phyloP scores from a whole-genome alignment of 2,888 invertebrate species.

The Hofmannophila pseudospretella region DNA sequence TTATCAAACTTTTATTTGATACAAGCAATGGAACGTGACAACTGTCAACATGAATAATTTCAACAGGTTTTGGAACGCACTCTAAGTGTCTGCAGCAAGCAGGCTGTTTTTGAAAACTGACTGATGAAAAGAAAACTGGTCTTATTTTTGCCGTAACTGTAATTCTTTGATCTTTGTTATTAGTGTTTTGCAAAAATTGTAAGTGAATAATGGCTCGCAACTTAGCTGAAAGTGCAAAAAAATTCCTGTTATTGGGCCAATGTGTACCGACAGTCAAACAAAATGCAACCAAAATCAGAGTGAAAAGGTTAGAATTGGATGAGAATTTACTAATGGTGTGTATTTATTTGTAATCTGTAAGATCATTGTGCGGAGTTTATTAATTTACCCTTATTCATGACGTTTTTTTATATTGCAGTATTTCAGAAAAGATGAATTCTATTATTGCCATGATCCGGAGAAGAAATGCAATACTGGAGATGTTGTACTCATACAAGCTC shows the following conservation, averaged over 20 bases:
- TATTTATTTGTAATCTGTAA: constrained; percentile 1
- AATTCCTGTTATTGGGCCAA: constrained; percentile 83
- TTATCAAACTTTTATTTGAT: too few relatives aligned
- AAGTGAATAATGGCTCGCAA: constrained; percentile 68
- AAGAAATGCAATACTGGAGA: constrained; percentile 89
- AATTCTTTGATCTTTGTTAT: too few relatives aligned
- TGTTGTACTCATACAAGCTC: constrained; percentile 85
- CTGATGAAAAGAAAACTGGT: too few relatives aligned
- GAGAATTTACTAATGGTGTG: constrained; percentile 86
- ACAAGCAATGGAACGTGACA: too few relatives aligned
- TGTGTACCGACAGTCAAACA: constrained; percentile 88
- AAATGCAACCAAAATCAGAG: constrained; percentile 87
- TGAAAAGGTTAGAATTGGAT: constrained; percentile 86
- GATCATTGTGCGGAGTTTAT: too few relatives aligned
- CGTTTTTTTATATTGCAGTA: constrained; percentile 77
- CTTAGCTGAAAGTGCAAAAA: constrained; percentile 62
- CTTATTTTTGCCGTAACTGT: too few relatives aligned
- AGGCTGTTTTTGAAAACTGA: too few relatives aligned
- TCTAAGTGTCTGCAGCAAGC: too few relatives aligned
- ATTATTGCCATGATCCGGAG: constrained; percentile 88
- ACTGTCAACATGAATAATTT: too few relatives aligned
- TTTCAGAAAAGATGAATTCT: constrained; percentile 83
- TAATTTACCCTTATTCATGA: too few relatives aligned
- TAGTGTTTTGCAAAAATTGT: too few relatives aligned
- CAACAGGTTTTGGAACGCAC: too few relatives aligned